These are phyloP conservation scores for Pteropus alecto DNA, from an alignment of 2,113 vertebrate genomes.

Conservation along the genomic window DNA sequence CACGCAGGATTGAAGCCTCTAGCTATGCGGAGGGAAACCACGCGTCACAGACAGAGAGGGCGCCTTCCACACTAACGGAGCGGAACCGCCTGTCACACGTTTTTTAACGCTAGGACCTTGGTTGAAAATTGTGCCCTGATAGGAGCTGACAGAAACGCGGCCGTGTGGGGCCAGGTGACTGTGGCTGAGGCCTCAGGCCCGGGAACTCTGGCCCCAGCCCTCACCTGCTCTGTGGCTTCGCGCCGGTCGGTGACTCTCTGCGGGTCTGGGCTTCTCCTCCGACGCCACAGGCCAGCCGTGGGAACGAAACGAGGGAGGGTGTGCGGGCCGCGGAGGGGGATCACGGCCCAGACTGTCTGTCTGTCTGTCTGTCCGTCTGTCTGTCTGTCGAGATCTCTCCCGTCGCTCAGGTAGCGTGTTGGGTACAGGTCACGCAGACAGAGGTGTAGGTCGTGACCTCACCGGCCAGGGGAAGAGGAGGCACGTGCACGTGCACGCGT, in stretches of 20 bases:
- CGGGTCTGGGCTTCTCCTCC: too few relatives aligned
- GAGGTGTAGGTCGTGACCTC: accelerated
- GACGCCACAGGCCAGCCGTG: too few relatives aligned
- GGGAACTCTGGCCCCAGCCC: accelerated
- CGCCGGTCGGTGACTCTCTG: too few relatives aligned
- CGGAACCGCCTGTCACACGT: accelerated
- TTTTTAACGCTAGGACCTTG: accelerated
- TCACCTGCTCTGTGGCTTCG: accelerated
- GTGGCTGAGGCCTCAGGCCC: too few relatives aligned
- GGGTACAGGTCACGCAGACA: not conserved
- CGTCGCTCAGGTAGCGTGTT: accelerated
- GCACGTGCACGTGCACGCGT: accelerated
- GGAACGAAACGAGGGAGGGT: accelerated
- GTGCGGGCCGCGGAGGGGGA: accelerated
- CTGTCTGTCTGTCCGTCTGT: too few relatives aligned
- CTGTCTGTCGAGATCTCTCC: not conserved
- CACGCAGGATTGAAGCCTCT: accelerated
- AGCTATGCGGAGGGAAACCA: accelerated
- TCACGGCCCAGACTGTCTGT: too few relatives aligned
- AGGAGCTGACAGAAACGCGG: accelerated
- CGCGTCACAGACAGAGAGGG: accelerated
- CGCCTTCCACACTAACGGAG: accelerated
- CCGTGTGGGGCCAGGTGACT: accelerated
- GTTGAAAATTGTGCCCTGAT: too few relatives aligned
- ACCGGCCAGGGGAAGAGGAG: accelerated